phyloP scores from a whole-genome alignment of 2,113 vertebrate species.

The Riparia riparia region DNA sequence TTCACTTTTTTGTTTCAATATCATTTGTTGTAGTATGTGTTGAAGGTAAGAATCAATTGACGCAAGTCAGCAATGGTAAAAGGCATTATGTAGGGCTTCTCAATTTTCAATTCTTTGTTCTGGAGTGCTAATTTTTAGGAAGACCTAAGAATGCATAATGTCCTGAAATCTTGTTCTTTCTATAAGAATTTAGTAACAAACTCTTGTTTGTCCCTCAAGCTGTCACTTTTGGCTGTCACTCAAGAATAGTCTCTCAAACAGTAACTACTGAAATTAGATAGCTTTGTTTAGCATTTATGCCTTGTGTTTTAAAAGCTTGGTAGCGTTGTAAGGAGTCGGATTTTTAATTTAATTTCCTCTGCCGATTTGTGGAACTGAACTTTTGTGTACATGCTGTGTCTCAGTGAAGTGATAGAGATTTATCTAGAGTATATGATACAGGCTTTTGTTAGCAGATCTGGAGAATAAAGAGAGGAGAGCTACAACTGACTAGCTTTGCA shows the following conservation, averaged over 20 bases:
- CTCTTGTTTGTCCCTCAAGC: background rate
- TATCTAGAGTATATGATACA: background rate
- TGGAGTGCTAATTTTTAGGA: background rate
- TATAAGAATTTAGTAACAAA: background rate
- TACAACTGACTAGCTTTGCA: background rate
- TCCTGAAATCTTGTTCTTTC: background rate
- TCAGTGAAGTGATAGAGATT: background rate
- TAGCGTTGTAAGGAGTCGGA: background rate
- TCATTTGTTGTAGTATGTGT: background rate
- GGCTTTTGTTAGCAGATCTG: background rate
- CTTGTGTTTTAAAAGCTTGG: background rate
- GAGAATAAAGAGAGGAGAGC: background rate
- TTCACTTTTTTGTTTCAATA: background rate
- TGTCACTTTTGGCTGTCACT: background rate
- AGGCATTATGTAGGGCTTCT: background rate
- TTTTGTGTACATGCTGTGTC: background rate
- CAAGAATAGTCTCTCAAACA: background rate
- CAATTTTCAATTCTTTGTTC: background rate
- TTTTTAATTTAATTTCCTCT: background rate
- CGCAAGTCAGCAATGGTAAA: background rate
- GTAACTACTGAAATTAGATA: background rate
- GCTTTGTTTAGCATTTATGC: background rate
- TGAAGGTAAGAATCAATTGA: background rate
- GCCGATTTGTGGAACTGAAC: background rate
- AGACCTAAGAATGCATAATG: background rate